Evolutionary conservation across 2,888 invertebrate genomes (phyloP).

Genomic region (Amiota minor): DNA sequence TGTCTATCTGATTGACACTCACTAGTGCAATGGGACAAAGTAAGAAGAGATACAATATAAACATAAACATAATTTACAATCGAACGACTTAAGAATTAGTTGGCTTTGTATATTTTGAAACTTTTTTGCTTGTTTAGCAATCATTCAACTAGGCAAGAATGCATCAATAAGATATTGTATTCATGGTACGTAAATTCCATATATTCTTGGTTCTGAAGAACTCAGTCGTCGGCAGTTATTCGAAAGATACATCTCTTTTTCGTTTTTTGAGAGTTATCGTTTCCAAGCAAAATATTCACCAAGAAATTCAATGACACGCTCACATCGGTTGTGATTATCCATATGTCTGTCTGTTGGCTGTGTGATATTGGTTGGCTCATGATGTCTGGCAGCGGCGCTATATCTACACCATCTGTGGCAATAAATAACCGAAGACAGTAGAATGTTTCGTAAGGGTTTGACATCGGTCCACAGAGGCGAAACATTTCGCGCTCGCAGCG

Average conservation of each 20-base stretch:
- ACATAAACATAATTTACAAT: slow-evolving; percentile 3
- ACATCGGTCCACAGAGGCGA: slow-evolving; percentile 58
- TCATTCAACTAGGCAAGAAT: slow-evolving; percentile 52
- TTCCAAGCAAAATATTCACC: slow-evolving; percentile 36
- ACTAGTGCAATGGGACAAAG: too few species aligned
- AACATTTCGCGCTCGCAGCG: slow-evolving; percentile 50
- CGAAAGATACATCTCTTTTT: slow-evolving; percentile 28
- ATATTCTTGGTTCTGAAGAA: slow-evolving; percentile 43
- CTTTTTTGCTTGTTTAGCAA: background rate
- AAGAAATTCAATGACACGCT: slow-evolving; percentile 12
- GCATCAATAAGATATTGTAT: slow-evolving; percentile 52
- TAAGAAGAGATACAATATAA: background rate
- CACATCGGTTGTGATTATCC: slow-evolving; percentile 23
- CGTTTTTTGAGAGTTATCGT: background rate
- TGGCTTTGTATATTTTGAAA: slow-evolving; percentile 17
- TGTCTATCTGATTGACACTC: background rate
- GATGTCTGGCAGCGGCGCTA: slow-evolving; percentile 57
- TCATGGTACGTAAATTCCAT: too few species aligned
- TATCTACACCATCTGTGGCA: slow-evolving; percentile 68
- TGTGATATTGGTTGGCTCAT: slow-evolving; percentile 29
- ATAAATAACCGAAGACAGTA: slow-evolving; percentile 69
- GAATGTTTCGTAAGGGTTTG: slow-evolving; percentile 59
- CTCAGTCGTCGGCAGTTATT: slow-evolving; percentile 4
- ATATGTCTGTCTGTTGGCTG: slow-evolving; percentile 38
- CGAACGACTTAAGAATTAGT: background rate